Evolutionary conservation across 1,140 invertebrate species (phyloP).

Genomic region (Bemisia tabaci): DNA sequence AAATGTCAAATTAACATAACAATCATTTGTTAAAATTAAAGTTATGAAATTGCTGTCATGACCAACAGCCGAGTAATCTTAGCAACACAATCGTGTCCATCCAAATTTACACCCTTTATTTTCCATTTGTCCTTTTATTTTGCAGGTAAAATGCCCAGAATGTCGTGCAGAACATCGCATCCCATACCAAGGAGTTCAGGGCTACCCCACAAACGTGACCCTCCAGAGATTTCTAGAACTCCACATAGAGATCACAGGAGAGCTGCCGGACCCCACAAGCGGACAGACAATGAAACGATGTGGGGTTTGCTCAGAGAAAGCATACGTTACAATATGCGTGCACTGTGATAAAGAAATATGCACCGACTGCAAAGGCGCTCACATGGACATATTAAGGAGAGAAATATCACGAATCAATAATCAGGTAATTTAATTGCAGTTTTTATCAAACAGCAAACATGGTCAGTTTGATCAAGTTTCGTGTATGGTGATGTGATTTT

Average conservation of each 20-base stretch:
- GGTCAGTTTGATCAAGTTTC: too few species aligned
- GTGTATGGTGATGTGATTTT: too few species aligned
- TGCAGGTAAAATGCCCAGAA: constrained; percentile 94
- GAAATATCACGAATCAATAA: constrained; percentile 90
- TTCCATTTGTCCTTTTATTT: constrained; percentile 2
- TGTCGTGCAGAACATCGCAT: constrained; percentile 94
- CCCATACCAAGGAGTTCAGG: constrained; percentile 89
- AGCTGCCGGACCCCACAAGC: constrained; percentile 74
- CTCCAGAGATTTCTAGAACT: constrained; percentile 88
- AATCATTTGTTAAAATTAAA: too few species aligned
- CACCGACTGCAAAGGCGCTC: constrained; percentile 79
- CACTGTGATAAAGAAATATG: constrained; percentile 93
- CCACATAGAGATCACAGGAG: constrained; percentile 85
- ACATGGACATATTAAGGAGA: constrained; percentile 86
- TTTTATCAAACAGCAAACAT: too few species aligned
- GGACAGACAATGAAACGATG: constrained; percentile 74
- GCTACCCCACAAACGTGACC: constrained; percentile 92
- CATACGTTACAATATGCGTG: constrained; percentile 71
- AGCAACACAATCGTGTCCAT: too few species aligned
- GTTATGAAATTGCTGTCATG: too few species aligned
- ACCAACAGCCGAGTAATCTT: too few species aligned
- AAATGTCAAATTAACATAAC: too few species aligned
- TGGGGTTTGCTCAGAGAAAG: constrained; percentile 87
- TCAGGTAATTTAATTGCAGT: constrained; percentile 46
- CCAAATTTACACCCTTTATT: too few species aligned